Conservation (phyloP, 2,113 vertebrate species). For the Lepus timidus region DNA sequence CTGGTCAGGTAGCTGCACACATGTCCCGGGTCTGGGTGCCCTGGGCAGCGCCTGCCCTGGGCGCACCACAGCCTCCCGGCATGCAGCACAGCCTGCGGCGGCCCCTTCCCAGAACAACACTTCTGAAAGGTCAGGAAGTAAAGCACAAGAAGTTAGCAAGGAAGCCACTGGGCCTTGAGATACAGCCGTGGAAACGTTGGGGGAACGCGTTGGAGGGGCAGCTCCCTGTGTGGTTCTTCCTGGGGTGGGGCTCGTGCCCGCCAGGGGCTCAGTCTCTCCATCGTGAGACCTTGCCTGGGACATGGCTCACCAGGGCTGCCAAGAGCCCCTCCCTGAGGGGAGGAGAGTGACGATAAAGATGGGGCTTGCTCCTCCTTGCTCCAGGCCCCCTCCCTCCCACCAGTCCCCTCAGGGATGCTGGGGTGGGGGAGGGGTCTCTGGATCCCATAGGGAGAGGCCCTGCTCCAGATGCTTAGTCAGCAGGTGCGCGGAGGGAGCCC, state of each 20-base stretch:
- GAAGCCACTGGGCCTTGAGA: neutral
- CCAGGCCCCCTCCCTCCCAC: too few species aligned
- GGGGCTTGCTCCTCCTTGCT: too few species aligned
- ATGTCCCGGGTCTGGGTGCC: neutral
- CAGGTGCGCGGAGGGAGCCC: neutral
- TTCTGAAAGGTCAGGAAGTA: neutral
- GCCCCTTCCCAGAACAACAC: neutral
- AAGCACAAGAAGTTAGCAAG: neutral
- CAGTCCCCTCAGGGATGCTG: too few species aligned
- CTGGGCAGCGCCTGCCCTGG: neutral
- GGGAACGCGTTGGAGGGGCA: neutral
- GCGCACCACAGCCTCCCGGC: rapidly evolving
- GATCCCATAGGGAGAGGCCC: neutral
- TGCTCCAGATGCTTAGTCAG: neutral
- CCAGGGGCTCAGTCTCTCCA: too few species aligned
- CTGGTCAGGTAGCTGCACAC: neutral
- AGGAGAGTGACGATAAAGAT: too few species aligned
- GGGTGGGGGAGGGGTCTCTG: neutral
- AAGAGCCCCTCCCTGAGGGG: too few species aligned
- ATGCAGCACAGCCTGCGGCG: neutral
- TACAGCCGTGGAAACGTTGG: conserved; percentile 5
- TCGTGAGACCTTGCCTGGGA: too few species aligned
- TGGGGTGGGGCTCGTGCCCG: neutral
- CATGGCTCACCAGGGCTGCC: too few species aligned
- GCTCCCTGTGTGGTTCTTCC: neutral